These are phyloP conservation scores for Drosophila lowei DNA, from an alignment of 1,140 invertebrate species.

Conservation along the genomic window DNA sequence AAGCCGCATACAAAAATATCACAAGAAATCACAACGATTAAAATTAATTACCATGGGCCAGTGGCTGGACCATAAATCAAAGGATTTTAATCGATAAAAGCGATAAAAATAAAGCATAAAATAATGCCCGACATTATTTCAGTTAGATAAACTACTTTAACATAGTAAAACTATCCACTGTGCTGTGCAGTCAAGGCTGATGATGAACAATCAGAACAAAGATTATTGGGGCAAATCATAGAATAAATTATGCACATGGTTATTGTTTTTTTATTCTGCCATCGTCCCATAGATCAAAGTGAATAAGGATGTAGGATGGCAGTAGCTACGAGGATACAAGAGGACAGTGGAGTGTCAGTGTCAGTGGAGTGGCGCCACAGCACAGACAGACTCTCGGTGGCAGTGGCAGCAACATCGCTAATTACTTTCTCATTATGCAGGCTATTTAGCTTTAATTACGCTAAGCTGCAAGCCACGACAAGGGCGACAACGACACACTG, in stretches of 20 bases:
- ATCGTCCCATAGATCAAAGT: slow-evolving; percentile 28
- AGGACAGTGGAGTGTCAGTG: not conserved
- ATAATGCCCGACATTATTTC: slow-evolving; percentile 4
- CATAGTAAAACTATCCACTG: not conserved
- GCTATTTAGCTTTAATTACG: slow-evolving; percentile 82
- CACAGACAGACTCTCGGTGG: slow-evolving; percentile 29
- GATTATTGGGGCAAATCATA: slow-evolving; percentile 1
- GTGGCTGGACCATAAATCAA: slow-evolving; percentile 5
- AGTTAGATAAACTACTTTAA: slow-evolving; percentile 17
- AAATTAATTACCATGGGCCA: slow-evolving; percentile 24
- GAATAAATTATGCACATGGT: slow-evolving; percentile 13
- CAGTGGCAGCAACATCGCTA: slow-evolving; percentile 71
- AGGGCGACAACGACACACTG: slow-evolving; percentile 50
- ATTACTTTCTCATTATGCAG: slow-evolving; percentile 82
- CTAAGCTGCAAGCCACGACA: slow-evolving; percentile 69
- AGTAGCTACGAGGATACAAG: not conserved
- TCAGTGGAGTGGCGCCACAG: slow-evolving; percentile 4
- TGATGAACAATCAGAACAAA: slow-evolving; percentile 10
- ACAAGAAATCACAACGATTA: slow-evolving; percentile 17
- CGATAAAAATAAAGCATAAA: slow-evolving; percentile 5
- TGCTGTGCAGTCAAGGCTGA: not conserved
- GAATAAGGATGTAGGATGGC: slow-evolving; percentile 8
- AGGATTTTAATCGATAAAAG: not conserved
- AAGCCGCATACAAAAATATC: not conserved
- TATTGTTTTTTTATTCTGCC: slow-evolving; percentile 10